Evolutionary conservation across 2,113 vertebrate species (phyloP).

Genomic region (Gorsachius goisagi): DNA sequence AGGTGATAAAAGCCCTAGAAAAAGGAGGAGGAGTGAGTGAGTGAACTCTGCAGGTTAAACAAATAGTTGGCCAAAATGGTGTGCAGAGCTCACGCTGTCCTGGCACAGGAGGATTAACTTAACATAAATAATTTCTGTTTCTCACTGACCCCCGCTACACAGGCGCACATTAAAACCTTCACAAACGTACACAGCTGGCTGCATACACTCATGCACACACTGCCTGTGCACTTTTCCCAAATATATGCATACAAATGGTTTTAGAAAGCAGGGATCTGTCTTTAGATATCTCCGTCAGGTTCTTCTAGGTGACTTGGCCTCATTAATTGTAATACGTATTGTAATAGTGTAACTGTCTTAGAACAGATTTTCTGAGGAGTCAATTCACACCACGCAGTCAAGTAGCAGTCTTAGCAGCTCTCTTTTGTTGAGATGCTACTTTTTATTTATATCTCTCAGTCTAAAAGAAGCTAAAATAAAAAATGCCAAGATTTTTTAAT

Average conservation of each 20-base stretch:
- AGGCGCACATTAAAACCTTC: neutral
- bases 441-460: neutral
- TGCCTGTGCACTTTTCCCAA: neutral
- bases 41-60: neutral
- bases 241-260: neutral
- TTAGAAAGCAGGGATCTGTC: neutral
- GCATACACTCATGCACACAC: too few species aligned
- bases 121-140: neutral
- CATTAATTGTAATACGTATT: neutral
- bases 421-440: neutral
- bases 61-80: neutral
- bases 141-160: too few species aligned
- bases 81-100: neutral
- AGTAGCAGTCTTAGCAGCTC: neutral
- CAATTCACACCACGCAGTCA: neutral
- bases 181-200: too few species aligned
- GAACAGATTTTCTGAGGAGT: neutral
- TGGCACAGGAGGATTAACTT: neutral
- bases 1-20: neutral
- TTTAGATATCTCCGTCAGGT: neutral
- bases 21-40: neutral
- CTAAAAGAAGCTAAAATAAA: conserved; percentile 14
- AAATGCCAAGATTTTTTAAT: neutral
- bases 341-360: neutral
- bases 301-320: neutral